phyloP scores from a whole-genome alignment of 2,888 invertebrate genomes.

The Eupithecia tripunctaria region DNA sequence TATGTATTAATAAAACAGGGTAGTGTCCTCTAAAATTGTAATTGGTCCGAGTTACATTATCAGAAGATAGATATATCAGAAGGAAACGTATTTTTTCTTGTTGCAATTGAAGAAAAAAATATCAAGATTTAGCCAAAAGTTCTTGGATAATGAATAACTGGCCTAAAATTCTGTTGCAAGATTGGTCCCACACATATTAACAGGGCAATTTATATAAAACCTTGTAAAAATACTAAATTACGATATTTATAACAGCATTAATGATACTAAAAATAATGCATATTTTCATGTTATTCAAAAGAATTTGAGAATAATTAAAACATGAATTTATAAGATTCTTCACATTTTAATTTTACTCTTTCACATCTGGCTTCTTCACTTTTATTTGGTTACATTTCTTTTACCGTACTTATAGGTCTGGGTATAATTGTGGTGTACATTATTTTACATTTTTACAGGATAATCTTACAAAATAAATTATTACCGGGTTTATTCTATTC shows the following conservation, averaged over 20 bases:
- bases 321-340: background rate
- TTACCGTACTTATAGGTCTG: background rate
- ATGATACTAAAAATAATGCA: background rate
- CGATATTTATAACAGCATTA: background rate
- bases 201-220: no score
- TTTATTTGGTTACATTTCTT: conserved; percentile 15
- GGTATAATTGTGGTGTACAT: conserved; percentile 35
- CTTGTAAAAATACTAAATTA: background rate
- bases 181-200: no score
- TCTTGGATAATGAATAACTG: no score
- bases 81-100: no score
- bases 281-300: background rate
- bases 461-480: conserved; percentile 26
- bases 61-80: no score
- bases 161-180: no score
- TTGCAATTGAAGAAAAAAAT: no score
- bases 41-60: no score
- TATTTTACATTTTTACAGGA: conserved; percentile 35
- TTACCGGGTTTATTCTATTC: background rate
- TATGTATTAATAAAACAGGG: no score
- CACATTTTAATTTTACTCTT: background rate
- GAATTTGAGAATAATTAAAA: background rate
- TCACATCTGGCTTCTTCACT: conserved; percentile 3
- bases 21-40: no score
- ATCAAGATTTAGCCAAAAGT: no score